Evolutionary conservation across 2,797 vertebrate species (phyloP), one percentile per base, ranked within the genome.

Genomic region (Rhinophrynus dorsalis): DNA sequence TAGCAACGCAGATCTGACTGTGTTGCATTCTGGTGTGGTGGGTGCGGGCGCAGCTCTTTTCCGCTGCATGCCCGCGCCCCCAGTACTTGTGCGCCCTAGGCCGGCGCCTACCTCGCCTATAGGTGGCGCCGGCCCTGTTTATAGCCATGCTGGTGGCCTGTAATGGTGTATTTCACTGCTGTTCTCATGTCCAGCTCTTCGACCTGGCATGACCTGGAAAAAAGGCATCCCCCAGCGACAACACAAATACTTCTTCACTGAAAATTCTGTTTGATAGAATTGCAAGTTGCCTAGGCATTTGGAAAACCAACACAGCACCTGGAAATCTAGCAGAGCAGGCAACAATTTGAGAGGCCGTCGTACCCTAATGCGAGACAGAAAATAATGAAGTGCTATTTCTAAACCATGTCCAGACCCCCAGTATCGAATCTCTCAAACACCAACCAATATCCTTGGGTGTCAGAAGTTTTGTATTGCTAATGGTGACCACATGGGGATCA

Each of bases 401-500:
- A 58, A 64, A 56, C 18, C 30, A 32, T 21, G 15, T 65, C 18
- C 62, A 73, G 69, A 52, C 61, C 69, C 69, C 61, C 62, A 66
- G 44, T 45, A 52, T 48, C 2, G 61, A 73, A 29, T 24, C 35
- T 58, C 61, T 59, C 45, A 51, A 38, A 54, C 51, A 37, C 11
- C 9, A 40, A 18, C 61, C 54, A 51, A 73, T 73, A 59, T 73
- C 27, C 45, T 18, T 58, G 54, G 54, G 61, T 73, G 61, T 73
- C 45, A 37, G 55, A 45, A 51, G 62, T 66, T 59, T 18, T 66
- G 54, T 59, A 66, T 18, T 15, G 54, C 30, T 73, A 73, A 73
- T 73, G 48, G 21, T 24, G 44, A 65, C 61, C 69, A 73, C 69
- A 73, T 73, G 69, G 62, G 26, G 61, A 64, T 66, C 69, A 59